phyloP scores from a whole-genome alignment of 2,113 vertebrate genomes.

The Rostratula benghalensis region DNA sequence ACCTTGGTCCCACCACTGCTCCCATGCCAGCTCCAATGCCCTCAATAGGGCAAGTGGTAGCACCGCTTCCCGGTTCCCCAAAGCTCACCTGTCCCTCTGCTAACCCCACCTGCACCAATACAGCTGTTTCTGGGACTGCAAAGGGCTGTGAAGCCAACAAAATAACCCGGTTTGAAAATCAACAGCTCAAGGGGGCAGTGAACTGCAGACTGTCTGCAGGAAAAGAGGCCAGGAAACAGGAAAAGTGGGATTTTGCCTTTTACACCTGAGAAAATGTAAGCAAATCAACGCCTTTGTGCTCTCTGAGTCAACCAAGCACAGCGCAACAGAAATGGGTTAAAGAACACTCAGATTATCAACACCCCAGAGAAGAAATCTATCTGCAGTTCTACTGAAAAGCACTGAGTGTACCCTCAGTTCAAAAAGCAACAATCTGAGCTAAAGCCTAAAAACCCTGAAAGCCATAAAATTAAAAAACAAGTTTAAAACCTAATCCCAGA shows the following conservation, averaged over 20 bases:
- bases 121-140: not conserved
- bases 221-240: not conserved
- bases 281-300: not conserved
- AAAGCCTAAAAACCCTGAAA: not conserved
- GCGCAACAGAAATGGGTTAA: not conserved
- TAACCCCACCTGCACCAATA: not conserved
- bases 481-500: not conserved
- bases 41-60: fast-evolving
- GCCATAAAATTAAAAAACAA: not conserved
- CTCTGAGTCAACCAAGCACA: not conserved
- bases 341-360: not conserved
- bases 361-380: not conserved
- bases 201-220: not conserved
- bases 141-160: not conserved
- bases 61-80: fast-evolving
- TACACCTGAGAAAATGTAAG: not conserved
- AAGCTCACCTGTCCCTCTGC: not conserved
- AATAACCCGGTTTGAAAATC: not conserved
- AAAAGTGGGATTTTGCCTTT: not conserved
- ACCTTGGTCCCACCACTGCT: not conserved
- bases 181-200: not conserved
- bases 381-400: not conserved
- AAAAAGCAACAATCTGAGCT: not conserved
- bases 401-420: not conserved
- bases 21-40: fast-evolving